Base-by-base conservation (phyloP, 2,888 invertebrate genomes). In the Eupeodes luniger region DNA sequence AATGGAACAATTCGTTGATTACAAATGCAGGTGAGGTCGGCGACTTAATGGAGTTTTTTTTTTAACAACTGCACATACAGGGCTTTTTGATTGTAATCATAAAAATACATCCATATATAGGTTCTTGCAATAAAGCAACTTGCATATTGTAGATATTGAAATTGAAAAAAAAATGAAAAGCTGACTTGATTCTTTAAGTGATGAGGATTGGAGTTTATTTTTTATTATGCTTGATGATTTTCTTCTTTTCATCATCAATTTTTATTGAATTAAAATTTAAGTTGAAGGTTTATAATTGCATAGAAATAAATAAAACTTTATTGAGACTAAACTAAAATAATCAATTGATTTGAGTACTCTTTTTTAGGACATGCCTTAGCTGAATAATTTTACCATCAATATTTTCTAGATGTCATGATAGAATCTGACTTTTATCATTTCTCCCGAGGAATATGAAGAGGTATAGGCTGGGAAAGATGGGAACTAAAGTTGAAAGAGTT, bases 21-120 rank as follows among this genome's bases (percentile, higher is more conserved):
- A 87, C 70, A 80, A 70, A 87, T 87, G 86, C 86, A 87, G 84
- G 84, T 80, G 84, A 72, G 80, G 87, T 87, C 67, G 70, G 27
- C 62, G 64, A 14, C 12, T 79, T 79, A 78, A 76, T 83, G 66
- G 64, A 27, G 36, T 69, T 53, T 53, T 69, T n/a, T 3, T 53
- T 69, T 16, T 3, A 53, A 40, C 59, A 6, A 36, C 34, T 5
- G 27, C 34, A 34, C 36, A 19, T 47, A 19, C 27, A 49, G 66
- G 27, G 16, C 47, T 5, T 69, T 69, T 69, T 36, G 51, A 53
- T 69, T 34, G 36, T 53, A 27, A 66, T 64, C 47, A 5, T 12
- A 11, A 66, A 12, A 4, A 27, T 9, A 40, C 5, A 40, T 40
- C 9, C 40, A 5, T 40, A 40, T 40, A 40, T 7, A 40, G 40